These are phyloP conservation scores for Drosophila mayri DNA, from an alignment of 1,140 invertebrate species.

Conservation along the genomic window DNA sequence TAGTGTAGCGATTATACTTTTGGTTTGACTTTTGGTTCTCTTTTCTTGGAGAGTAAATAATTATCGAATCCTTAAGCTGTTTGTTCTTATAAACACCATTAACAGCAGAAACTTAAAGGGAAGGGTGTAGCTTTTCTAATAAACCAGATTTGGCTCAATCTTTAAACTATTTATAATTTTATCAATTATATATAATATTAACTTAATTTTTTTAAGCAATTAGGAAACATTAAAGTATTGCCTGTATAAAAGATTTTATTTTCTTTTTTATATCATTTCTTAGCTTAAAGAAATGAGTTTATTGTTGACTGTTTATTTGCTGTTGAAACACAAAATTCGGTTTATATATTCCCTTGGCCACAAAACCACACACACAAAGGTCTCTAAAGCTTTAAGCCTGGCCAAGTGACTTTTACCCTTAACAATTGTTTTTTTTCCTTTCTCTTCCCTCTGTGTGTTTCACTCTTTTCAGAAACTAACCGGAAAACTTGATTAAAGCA, in stretches of 20 bases:
- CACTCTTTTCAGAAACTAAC: slow-evolving; percentile 39
- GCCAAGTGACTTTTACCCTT: slow-evolving; percentile 38
- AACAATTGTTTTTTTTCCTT: slow-evolving; percentile 39
- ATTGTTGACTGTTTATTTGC: slow-evolving; percentile 14
- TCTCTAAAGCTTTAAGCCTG: slow-evolving; percentile 52
- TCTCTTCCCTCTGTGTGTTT: slow-evolving; percentile 19
- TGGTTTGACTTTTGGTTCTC: slow-evolving; percentile 15
- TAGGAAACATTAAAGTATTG: not conserved
- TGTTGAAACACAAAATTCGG: slow-evolving; percentile 16
- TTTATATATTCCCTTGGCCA: slow-evolving; percentile 14
- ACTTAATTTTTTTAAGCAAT: not conserved
- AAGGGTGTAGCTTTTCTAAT: no score
- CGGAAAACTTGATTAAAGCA: slow-evolving; percentile 15
- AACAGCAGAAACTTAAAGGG: no score
- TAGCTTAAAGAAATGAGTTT: not conserved
- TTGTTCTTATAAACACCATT: no score
- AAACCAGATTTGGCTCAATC: not conserved
- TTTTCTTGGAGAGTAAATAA: not conserved
- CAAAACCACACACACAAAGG: slow-evolving; percentile 65
- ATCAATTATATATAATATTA: not conserved
- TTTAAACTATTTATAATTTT: not conserved
- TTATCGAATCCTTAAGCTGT: not conserved
- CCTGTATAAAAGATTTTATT: no score
- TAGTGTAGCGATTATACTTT: slow-evolving; percentile 8
- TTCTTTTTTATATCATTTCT: not conserved